A percentile compares a stretch with the other conserved stretches of the same genome.
Evolutionary conservation across 2,113 vertebrate genomes (phyloP).

Genomic region (Mastomys coucha): DNA sequence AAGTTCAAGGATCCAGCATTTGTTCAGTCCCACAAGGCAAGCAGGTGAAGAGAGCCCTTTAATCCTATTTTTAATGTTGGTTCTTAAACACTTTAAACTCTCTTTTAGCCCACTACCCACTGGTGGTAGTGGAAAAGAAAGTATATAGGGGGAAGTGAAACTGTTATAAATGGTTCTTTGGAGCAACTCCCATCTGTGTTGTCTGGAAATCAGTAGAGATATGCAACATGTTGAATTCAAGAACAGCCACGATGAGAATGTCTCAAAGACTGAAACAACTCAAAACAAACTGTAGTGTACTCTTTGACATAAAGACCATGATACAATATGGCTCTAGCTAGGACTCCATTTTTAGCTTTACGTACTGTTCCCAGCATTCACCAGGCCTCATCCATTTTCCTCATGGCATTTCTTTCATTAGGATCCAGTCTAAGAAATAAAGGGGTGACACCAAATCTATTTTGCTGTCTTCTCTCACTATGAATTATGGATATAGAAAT

Average conservation of each 20-base stretch:
- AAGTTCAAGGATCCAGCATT: no score
- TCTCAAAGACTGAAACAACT: background rate
- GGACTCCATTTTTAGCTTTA: background rate
- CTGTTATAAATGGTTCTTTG: no score
- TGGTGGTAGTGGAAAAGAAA: no score
- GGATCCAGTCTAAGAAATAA: background rate
- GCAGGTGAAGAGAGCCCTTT: no score
- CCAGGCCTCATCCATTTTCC: background rate
- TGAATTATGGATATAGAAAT: background rate
- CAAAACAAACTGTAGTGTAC: background rate
- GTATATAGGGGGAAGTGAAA: no score
- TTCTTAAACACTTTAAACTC: no score
- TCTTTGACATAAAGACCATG: background rate
- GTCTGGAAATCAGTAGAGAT: background rate
- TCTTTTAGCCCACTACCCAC: no score
- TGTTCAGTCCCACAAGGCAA: no score
- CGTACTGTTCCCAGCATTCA: background rate
- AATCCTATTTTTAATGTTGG: no score
- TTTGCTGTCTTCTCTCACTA: background rate
- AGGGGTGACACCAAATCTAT: background rate
- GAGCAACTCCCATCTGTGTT: no score
- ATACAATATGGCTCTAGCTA: background rate
- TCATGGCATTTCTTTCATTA: background rate
- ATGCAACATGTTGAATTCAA: no score
- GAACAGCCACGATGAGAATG: background rate